phyloP scores from a whole-genome alignment of 2,797 vertebrate genomes.

The Myripristis jacobus region DNA sequence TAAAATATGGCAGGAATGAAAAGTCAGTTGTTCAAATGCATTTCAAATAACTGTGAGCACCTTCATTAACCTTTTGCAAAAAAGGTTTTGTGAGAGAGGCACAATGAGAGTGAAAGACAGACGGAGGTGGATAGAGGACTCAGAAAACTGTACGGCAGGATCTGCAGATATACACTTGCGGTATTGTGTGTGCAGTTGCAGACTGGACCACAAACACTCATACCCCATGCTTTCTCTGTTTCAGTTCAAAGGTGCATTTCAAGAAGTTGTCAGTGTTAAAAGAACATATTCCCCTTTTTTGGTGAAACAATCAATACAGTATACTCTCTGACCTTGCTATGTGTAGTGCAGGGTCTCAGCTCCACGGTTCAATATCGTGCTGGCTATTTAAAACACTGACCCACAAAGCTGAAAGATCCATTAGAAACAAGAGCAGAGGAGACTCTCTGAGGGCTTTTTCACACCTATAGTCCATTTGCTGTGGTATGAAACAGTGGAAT shows the following conservation, averaged over 20 bases:
- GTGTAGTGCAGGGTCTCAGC: constrained; percentile 12
- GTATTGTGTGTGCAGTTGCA: constrained; percentile 59
- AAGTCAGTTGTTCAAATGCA: background rate
- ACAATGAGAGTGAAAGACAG: constrained; percentile 43
- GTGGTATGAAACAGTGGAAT: too few species aligned
- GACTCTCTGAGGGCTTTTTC: too few species aligned
- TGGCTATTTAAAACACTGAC: constrained; percentile 63
- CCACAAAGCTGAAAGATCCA: constrained; percentile 36
- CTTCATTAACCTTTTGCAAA: background rate
- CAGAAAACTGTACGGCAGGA: constrained; percentile 57
- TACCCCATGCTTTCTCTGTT: constrained; percentile 2
- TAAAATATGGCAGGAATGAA: constrained; percentile 1
- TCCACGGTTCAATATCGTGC: constrained; percentile 40
- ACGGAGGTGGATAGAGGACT: constrained; percentile 52
- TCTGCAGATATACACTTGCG: constrained; percentile 59
- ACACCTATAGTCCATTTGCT: too few species aligned
- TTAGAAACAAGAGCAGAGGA: too few species aligned
- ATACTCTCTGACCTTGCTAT: constrained; percentile 29
- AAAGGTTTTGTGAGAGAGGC: too few species aligned
- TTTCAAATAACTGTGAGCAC: background rate
- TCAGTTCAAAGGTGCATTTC: constrained; percentile 6
- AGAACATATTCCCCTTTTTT: background rate
- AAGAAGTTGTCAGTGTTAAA: background rate
- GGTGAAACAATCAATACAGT: constrained; percentile 40
- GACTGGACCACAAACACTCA: constrained; percentile 61